Base-by-base conservation (phyloP, 2,888 invertebrate species). In the Malthinus flaveolus region DNA sequence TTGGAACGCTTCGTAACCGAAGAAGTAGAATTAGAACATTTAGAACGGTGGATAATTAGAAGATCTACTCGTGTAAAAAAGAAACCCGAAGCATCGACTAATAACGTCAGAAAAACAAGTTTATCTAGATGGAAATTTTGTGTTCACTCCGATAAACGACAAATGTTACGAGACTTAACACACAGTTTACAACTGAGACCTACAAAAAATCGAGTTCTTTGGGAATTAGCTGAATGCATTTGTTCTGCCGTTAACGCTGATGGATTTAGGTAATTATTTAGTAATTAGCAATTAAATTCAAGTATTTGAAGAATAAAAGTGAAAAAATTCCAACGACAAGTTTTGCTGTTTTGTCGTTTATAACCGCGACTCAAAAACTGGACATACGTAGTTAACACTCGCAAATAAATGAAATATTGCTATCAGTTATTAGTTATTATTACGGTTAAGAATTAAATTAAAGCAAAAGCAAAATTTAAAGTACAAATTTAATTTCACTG, bases 191-290 rank as follows among this genome's bases (percentile, higher is more conserved):
- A 87, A 58, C 79, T 83, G 23, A 82, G 84, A 49, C 83, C 85
- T 0, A 85, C 83, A 46, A 87, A 87, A 69, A 81, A 84, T 51
- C 81, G 85, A 35, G 85, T 90, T 1, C 71, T 90, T 12, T 84
- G 84, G 80, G 89, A 90, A 74, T 74, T 91, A 34, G 84, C 87
- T 0, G 81, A 80, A 47, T 86, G 87, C 71, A 85, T 90, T 48
- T 83, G 84, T 15, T 81, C 83, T 9, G 86, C 88, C 0, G 83
- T 89, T 0, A 83, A 83, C 32, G 88, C 87, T 0, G 88, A 89
- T 68, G 86, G 86, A 0, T 86, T 84, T 73, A 74, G 75, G 78
- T 77, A 32, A n/a, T n/a, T n/a, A n/a, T n/a, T n/a, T n/a, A 23
- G 54, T 47, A n/a, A n/a, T n/a, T n/a, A n/a, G n/a, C n/a, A n/a